phyloP scores from a whole-genome alignment of 2,113 vertebrate genomes.

The Fulmarus glacialis region DNA sequence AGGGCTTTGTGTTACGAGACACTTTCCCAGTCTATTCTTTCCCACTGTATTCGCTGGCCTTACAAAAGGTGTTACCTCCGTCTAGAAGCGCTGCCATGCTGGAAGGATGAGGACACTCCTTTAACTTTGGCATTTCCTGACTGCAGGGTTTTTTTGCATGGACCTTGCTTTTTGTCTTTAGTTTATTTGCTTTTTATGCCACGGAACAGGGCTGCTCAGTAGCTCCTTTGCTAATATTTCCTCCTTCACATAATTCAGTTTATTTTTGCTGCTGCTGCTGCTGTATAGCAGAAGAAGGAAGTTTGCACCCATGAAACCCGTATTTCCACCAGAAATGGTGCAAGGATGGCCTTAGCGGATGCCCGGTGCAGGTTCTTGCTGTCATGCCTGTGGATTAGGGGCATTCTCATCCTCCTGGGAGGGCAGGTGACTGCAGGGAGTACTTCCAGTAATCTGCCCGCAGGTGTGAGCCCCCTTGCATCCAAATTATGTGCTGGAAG shows the following conservation, averaged over 20 bases:
- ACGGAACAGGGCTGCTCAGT: neutral
- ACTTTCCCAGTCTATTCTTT: neutral
- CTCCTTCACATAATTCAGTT: slow-evolving; percentile 6
- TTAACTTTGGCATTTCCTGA: slow-evolving; percentile 69
- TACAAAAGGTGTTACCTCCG: neutral
- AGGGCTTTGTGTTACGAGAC: neutral
- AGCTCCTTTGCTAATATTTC: neutral
- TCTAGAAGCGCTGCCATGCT: neutral
- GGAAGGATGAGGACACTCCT: neutral
- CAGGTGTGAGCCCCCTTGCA: neutral
- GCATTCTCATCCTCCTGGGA: neutral
- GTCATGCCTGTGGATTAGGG: neutral
- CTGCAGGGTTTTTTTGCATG: neutral
- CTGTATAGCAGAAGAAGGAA: neutral
- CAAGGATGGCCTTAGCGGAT: neutral
- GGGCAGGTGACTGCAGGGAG: neutral
- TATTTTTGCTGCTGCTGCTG: neutral
- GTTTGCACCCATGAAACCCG: accelerated
- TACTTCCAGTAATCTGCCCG: neutral
- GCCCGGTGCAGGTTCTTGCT: neutral
- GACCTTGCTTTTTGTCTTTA: neutral
- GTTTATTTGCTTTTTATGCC: neutral
- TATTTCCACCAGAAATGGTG: neutral
- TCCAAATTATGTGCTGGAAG: neutral
- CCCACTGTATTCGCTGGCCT: neutral